Percentiles rank a stretch among this genome's conserved stretches.
These are phyloP conservation scores for Lophochroa leadbeateri DNA, from an alignment of 2,113 vertebrate genomes.

Conservation along the genomic window DNA sequence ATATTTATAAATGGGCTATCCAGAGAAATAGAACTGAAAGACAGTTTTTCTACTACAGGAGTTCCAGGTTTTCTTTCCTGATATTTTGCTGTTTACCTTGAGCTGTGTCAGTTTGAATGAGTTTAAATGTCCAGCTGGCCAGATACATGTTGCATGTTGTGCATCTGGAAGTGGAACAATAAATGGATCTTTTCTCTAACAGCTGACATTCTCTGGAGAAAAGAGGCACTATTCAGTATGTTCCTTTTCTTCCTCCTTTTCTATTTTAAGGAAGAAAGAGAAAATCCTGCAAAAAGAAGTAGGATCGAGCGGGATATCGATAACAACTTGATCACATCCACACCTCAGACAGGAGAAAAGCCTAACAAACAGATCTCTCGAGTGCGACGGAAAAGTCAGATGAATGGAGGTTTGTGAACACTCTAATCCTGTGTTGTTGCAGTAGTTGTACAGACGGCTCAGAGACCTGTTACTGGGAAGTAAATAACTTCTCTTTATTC, in stretches of 20 bases:
- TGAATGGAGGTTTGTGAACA: constrained; percentile 87
- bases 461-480: not conserved
- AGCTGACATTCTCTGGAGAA: not conserved
- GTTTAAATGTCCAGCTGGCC: not conserved
- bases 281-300: constrained; percentile 89
- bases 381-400: constrained; percentile 86
- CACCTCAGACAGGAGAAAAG: constrained; percentile 81
- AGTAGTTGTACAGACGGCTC: not conserved
- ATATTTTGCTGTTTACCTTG: not conserved
- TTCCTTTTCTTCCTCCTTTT: not conserved
- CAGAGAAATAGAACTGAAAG: not conserved
- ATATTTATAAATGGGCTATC: not conserved
- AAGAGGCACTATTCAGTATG: constrained; percentile 39
- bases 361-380: constrained; percentile 82
- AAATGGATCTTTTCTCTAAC: not conserved
- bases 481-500: not conserved
- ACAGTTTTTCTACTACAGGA: not conserved
- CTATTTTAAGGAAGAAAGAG: constrained; percentile 85
- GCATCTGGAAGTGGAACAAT: not conserved
- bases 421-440: accelerated
- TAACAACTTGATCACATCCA: constrained; percentile 92
- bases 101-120: not conserved
- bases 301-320: constrained; percentile 89
- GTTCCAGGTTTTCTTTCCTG: not conserved
- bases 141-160: not conserved